Evolutionary conservation across 2,888 invertebrate species (phyloP).

Genomic region (Diachrysia chrysitis): DNA sequence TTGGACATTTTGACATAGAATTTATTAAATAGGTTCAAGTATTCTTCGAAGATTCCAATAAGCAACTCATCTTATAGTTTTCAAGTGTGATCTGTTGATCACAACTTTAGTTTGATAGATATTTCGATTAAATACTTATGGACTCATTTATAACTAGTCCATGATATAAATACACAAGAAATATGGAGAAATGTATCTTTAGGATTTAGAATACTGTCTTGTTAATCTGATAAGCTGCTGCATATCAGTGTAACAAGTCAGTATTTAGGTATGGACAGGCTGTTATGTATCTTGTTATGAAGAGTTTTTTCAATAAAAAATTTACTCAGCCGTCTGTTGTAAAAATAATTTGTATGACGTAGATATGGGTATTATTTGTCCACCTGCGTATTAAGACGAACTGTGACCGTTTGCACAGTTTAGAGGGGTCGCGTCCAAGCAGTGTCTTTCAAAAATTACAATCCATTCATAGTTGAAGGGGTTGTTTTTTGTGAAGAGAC

Average conservation of each 20-base stretch:
- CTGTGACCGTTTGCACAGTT: constrained; percentile 74
- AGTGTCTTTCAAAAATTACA: constrained; percentile 71
- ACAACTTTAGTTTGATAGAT: too few relatives aligned
- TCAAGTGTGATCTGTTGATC: too few relatives aligned
- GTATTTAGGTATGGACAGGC: not conserved
- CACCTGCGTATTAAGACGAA: constrained; percentile 61
- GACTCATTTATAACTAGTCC: too few relatives aligned
- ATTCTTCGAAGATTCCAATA: not conserved
- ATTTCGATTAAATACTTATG: too few relatives aligned
- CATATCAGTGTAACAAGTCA: not conserved
- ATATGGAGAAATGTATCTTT: too few relatives aligned
- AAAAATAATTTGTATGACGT: constrained; percentile 15
- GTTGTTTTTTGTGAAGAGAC: constrained; percentile 77
- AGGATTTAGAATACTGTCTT: not conserved
- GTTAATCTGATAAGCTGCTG: not conserved
- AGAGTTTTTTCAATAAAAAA: not conserved
- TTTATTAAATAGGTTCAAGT: not conserved
- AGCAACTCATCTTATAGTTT: too few relatives aligned
- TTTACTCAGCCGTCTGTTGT: not conserved
- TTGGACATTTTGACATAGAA: not conserved
- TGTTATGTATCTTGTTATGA: not conserved
- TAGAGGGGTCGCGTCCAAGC: constrained; percentile 78
- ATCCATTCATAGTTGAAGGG: constrained; percentile 75
- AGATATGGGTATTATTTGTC: constrained; percentile 14
- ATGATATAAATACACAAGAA: too few relatives aligned